A percentile compares a stretch with the other conserved stretches of the same genome.
Evolutionary conservation across 2,113 vertebrate species (phyloP).

Genomic region (Raja brachyura): DNA sequence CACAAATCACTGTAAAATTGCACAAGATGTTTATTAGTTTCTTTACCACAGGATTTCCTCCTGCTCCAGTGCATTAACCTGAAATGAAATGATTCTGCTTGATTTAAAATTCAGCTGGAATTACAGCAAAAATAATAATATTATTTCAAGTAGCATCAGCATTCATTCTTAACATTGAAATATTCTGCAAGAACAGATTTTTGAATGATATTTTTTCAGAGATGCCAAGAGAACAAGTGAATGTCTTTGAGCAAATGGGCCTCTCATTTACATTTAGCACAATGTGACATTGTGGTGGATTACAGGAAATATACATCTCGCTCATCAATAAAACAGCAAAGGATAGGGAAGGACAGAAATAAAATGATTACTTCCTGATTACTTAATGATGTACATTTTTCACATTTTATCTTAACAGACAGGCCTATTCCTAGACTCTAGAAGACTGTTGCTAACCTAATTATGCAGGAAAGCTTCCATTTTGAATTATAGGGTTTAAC

Average conservation of each 20-base stretch:
- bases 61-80: background rate
- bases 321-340: conserved; percentile 13
- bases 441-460: conserved; percentile 24
- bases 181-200: background rate
- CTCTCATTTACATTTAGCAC: conserved; percentile 23
- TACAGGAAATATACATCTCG: conserved; percentile 23
- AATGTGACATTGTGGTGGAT: background rate
- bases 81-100: background rate
- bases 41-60: background rate
- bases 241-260: background rate
- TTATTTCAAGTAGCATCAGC: background rate
- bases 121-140: background rate
- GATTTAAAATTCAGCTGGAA: background rate
- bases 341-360: conserved; percentile 27
- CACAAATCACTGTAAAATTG: background rate
- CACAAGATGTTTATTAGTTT: background rate
- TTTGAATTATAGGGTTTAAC: conserved; percentile 25
- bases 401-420: conserved; percentile 25
- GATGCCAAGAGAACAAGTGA: background rate
- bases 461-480: background rate
- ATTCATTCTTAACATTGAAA: background rate
- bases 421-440: background rate
- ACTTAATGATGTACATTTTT: conserved; percentile 33
- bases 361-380: conserved; percentile 34
- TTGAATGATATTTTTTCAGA: background rate